phyloP scores from a whole-genome alignment of 2,888 invertebrate genomes.

The Electrophaes corylata region DNA sequence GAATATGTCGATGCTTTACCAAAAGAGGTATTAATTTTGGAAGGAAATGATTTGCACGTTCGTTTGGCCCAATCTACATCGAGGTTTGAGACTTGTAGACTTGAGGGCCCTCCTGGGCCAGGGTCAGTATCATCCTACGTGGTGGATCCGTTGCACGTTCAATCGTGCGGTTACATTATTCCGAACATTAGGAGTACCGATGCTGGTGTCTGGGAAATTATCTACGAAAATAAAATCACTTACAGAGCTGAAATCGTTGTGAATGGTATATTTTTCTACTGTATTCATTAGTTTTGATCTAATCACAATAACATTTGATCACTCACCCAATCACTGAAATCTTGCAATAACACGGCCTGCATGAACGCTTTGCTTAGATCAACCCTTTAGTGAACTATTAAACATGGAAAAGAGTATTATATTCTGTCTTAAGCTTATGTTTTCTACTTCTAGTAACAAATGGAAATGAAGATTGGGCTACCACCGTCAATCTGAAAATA shows the following conservation, averaged over 20 bases:
- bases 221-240: constrained; percentile 54
- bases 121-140: constrained; percentile 31
- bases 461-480: background rate
- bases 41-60: constrained; percentile 59
- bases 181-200: constrained; percentile 44
- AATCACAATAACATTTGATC: constrained; percentile 1
- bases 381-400: background rate
- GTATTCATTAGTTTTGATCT: background rate
- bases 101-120: constrained; percentile 49
- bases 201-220: constrained; percentile 62
- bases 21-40: constrained; percentile 45
- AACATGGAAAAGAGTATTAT: background rate
- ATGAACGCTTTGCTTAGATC: constrained; percentile 16
- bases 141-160: constrained; percentile 44
- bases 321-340: constrained; percentile 2
- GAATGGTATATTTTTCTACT: constrained; percentile 49
- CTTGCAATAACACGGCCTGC: constrained; percentile 17
- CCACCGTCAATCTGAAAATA: constrained; percentile 26
- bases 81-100: constrained; percentile 55
- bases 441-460: constrained; percentile 4
- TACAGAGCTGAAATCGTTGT: constrained; percentile 58
- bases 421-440: background rate
- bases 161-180: constrained; percentile 59
- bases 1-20: constrained; percentile 55
- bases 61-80: constrained; percentile 51